A percentile compares a stretch with the other conserved stretches of the same genome.
These are phyloP conservation scores for Podargus strigoides DNA, from an alignment of 2,797 vertebrate species.

Conservation along the genomic window DNA sequence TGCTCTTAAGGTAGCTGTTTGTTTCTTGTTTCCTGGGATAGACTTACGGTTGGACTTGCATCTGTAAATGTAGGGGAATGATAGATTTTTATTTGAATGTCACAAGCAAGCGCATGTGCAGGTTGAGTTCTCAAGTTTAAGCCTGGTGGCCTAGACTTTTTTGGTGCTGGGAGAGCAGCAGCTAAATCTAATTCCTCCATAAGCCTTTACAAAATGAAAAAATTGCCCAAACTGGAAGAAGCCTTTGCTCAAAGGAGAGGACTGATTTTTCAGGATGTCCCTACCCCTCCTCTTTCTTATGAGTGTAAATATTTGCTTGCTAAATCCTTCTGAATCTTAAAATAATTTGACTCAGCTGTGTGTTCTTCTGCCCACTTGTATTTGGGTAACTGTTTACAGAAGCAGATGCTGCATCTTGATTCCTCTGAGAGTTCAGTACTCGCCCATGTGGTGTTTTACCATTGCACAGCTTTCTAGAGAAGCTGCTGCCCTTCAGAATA, in stretches of 20 bases:
- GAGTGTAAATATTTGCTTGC: background rate
- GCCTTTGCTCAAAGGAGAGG: background rate
- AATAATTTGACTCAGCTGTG: background rate
- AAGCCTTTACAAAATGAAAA: background rate
- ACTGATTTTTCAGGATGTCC: background rate
- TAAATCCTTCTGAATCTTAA: background rate
- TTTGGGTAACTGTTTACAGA: background rate
- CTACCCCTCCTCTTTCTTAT: background rate
- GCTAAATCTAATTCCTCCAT: background rate
- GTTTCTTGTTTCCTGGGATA: background rate
- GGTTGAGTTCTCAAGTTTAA: background rate
- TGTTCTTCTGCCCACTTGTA: background rate
- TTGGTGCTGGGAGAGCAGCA: background rate
- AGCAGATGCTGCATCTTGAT: background rate
- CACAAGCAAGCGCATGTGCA: accelerated
- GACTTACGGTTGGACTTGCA: accelerated
- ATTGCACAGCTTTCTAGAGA: background rate
- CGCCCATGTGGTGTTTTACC: background rate
- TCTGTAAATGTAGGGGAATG: background rate
- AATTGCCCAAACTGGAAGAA: background rate
- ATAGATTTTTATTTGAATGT: background rate
- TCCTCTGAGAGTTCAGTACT: background rate
- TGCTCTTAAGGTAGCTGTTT: background rate
- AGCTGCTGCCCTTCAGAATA: background rate
- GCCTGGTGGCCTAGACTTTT: background rate